Evolutionary conservation across 23 tunicate species (phyloP), one percentile per base, ranked within the genome.

Genomic region (Trididemnum clinides): DNA sequence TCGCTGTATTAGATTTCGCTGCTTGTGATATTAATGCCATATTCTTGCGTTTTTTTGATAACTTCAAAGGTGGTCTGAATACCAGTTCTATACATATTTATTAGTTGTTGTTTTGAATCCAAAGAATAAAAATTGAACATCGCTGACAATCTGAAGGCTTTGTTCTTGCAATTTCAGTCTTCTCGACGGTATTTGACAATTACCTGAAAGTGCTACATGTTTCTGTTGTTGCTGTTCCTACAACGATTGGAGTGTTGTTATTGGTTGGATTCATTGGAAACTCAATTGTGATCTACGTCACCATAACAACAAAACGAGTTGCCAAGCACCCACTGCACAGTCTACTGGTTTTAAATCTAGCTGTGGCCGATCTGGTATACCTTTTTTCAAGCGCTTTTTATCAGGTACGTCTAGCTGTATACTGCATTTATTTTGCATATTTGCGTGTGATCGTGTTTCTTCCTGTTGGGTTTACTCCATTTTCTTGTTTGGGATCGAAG

Each of bases 311-410:
- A 34, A 71, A 91, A 0, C 77, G 96, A 20, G 64, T 84, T 72
- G 66, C 84, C 57, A 86, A 91, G 70, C 96, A 91, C 39, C 96
- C 90, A 12, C 84, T 91, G 10, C 96, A 91, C 88, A 91, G 96
- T 70, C 74, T 91, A 39, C 71, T 91, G 26, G 96, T 91, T 2
- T 25, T 91, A 28, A 91, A 91, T 64, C 72, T 91, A 65, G 96
- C 96, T 12, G 87, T 81, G 1, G 87, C 90, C 7, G 96, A 91
- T 28, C 65, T 91, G 5, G 33, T 86, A 18, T 91, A 87, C 73
- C 78, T 91, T 34, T 29, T 87, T 0, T 51, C 54, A 30, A 80
- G 86, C 71, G 96, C 85, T 1, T 88, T 89, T 4, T 86, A 91
- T 50, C 78, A 89, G 87, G 96, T 91, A 57, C 79, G 82, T 64